Conservation (phyloP, 2,797 vertebrate genomes). For the Eidolon dupreanum region DNA sequence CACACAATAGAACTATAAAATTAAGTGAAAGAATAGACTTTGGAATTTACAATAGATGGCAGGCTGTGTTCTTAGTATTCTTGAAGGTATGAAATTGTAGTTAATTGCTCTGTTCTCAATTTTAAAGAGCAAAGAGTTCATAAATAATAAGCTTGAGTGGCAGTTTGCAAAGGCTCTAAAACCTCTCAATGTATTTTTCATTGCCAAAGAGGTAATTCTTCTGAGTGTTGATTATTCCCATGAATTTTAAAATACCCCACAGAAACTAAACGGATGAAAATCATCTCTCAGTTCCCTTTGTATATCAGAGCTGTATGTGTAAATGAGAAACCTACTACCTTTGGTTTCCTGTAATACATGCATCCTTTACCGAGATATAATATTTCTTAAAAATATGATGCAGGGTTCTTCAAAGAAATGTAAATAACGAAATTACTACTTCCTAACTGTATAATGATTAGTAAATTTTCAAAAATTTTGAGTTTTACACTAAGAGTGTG, state of each 20-base stretch:
- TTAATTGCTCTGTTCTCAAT: slow-evolving; percentile 79
- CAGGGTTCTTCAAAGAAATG: not conserved
- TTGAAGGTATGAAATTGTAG: slow-evolving; percentile 73
- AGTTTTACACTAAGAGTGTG: not conserved
- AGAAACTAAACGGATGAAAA: slow-evolving; percentile 47
- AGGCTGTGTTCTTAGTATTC: slow-evolving; percentile 64
- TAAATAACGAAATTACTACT: slow-evolving; percentile 6
- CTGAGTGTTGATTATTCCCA: slow-evolving; percentile 62
- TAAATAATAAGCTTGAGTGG: slow-evolving; percentile 75
- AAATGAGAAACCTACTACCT: not conserved
- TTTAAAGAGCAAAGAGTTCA: slow-evolving; percentile 76
- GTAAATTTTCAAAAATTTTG: not conserved
- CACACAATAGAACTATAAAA: slow-evolving; percentile 68
- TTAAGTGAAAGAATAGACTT: slow-evolving; percentile 65
- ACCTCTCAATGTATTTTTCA: slow-evolving; percentile 57
- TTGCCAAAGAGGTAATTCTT: slow-evolving; percentile 69
- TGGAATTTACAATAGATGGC: slow-evolving; percentile 67
- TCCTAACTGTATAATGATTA: not conserved
- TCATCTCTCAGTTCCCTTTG: slow-evolving; percentile 45
- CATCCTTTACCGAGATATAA: not conserved
- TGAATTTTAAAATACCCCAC: slow-evolving; percentile 67
- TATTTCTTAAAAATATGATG: not conserved
- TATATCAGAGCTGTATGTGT: not conserved
- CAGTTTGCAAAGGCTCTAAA: slow-evolving; percentile 65
- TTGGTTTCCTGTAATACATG: not conserved